A percentile compares a stretch with the other conserved stretches of the same genome.
Conservation (phyloP, 2,113 vertebrate genomes). For the Trachemys scripta region DNA sequence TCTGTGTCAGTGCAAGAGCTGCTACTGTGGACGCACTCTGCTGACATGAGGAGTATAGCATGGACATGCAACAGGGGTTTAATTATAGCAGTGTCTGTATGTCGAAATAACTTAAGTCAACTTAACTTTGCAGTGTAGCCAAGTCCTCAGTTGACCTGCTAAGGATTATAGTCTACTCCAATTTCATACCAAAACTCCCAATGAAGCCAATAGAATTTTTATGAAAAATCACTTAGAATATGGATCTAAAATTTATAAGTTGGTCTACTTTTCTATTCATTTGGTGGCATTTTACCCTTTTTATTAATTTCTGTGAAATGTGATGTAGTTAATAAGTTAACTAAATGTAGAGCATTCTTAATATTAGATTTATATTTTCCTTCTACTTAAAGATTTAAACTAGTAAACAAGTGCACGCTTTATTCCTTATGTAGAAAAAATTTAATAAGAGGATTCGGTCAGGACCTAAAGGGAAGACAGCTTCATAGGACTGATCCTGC, state of each 20-base stretch:
- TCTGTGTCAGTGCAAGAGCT: no score
- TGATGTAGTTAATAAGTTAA: slow-evolving; percentile 3
- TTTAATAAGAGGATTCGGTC: not conserved
- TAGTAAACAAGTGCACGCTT: not conserved
- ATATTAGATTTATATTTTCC: not conserved
- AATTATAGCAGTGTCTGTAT: no score
- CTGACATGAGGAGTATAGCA: no score
- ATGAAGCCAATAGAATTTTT: not conserved
- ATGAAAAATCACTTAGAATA: not conserved
- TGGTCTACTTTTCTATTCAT: not conserved
- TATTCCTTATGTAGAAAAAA: not conserved
- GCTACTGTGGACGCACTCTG: no score
- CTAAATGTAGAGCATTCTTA: not conserved
- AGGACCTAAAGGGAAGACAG: not conserved
- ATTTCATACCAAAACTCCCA: not conserved
- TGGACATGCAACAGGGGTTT: no score
- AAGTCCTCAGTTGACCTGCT: not conserved
- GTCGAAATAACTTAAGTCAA: no score
- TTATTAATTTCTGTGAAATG: not conserved
- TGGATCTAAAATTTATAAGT: not conserved
- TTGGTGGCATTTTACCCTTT: not conserved
- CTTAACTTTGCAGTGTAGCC: no score
- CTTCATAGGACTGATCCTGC: not conserved
- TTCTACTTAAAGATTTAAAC: not conserved
- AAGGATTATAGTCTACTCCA: not conserved